phyloP scores from a whole-genome alignment of 2,797 vertebrate species.

The Anisognathus igniventris region DNA sequence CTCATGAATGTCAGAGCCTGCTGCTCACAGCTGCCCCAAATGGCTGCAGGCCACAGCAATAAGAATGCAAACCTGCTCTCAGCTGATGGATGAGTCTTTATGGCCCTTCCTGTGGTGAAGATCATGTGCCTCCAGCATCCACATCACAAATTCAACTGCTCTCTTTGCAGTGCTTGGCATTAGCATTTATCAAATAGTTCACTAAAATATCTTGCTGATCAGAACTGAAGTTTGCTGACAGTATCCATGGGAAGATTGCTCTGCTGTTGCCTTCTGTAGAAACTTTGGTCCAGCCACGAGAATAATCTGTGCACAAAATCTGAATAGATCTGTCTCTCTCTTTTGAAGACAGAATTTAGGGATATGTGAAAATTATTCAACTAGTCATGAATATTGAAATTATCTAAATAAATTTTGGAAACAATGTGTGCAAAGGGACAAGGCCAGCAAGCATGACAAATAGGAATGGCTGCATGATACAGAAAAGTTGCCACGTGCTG shows the following conservation, averaged over 20 bases:
- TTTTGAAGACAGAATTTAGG: background rate
- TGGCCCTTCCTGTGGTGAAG: background rate
- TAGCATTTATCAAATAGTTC: background rate
- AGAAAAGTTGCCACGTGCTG: background rate
- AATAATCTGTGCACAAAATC: background rate
- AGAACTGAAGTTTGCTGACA: background rate
- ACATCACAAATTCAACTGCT: background rate
- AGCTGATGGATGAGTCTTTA: background rate
- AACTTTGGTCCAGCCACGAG: background rate
- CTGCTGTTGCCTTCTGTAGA: background rate
- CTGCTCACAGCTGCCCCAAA: background rate
- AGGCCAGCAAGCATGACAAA: background rate
- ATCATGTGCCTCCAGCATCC: background rate
- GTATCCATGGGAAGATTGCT: background rate
- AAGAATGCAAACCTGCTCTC: background rate
- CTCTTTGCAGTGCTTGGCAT: background rate
- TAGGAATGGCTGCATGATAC: background rate
- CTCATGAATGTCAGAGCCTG: background rate
- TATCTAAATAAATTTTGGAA: background rate
- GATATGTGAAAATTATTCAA: background rate
- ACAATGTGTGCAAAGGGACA: background rate
- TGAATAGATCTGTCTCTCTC: background rate
- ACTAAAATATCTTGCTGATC: background rate
- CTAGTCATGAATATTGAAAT: background rate
- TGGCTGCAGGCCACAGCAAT: background rate